Evolutionary conservation across 2,888 invertebrate genomes (phyloP).

Genomic region (Tortricodes alternella): DNA sequence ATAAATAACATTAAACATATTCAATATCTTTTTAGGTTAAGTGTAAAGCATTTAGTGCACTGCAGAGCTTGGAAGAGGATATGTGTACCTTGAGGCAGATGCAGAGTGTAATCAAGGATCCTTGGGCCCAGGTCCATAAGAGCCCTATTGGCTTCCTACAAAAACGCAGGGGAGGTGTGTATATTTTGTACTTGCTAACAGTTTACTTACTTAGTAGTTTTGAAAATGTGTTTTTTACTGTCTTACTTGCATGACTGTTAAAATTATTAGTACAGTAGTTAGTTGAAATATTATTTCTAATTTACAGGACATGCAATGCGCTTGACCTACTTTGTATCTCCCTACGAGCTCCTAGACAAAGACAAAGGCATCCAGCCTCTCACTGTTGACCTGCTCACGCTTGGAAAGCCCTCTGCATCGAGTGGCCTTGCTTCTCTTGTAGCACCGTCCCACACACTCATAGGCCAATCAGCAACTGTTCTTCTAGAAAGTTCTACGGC

Average conservation of each 20-base stretch:
- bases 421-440: slow-evolving; percentile 68
- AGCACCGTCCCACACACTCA: slow-evolving; percentile 78
- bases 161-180: slow-evolving; percentile 88
- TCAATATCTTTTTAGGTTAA: slow-evolving; percentile 84
- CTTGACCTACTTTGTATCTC: slow-evolving; percentile 96
- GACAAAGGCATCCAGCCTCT: slow-evolving; percentile 89
- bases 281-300: too few relatives aligned
- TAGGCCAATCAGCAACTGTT: slow-evolving; percentile 94
- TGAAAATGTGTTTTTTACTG: too few relatives aligned
- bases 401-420: slow-evolving; percentile 64
- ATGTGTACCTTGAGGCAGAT: slow-evolving; percentile 90
- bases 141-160: slow-evolving; percentile 94
- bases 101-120: slow-evolving; percentile 88
- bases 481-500: slow-evolving; percentile 93
- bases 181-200: neutral
- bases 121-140: slow-evolving; percentile 89
- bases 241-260: too few relatives aligned
- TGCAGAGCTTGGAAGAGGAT: slow-evolving; percentile 96
- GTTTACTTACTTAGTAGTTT: too few relatives aligned
- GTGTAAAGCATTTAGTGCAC: slow-evolving; percentile 95
- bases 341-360: slow-evolving; percentile 93
- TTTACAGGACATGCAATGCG: slow-evolving; percentile 93
- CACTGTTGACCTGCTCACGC: slow-evolving; percentile 87
- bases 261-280: too few relatives aligned
- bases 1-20: too few relatives aligned